phyloP scores from a whole-genome alignment of 92 coral and sea anemone genomes.

The Pocillopora meandrina region DNA sequence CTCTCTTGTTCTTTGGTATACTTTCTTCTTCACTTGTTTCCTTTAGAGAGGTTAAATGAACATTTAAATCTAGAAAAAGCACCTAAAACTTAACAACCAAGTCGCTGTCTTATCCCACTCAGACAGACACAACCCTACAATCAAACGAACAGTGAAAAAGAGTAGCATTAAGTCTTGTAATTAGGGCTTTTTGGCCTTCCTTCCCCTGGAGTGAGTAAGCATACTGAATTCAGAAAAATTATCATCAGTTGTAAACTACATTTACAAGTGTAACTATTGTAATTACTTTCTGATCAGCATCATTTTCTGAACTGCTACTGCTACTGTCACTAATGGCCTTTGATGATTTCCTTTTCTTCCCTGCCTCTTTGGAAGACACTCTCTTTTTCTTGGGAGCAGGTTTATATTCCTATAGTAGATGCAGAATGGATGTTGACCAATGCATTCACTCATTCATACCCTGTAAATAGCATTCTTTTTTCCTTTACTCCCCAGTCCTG shows the following conservation, averaged over 20 bases:
- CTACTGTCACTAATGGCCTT: constrained; percentile 62
- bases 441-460: neutral
- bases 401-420: constrained; percentile 45
- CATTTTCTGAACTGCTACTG: constrained; percentile 68
- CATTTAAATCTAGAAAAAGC: too few relatives aligned
- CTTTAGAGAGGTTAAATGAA: neutral
- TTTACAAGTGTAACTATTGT: neutral
- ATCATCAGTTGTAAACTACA: neutral
- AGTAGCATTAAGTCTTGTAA: too few relatives aligned
- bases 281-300: constrained; percentile 17
- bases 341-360: constrained; percentile 48
- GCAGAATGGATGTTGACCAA: neutral
- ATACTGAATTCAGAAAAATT: too few relatives aligned
- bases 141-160: too few relatives aligned
- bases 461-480: too few relatives aligned
- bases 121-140: too few relatives aligned
- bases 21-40: neutral
- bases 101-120: too few relatives aligned
- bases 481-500: too few relatives aligned
- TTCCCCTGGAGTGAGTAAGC: too few relatives aligned
- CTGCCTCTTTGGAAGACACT: constrained; percentile 7
- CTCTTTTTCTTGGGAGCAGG: constrained; percentile 55
- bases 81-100: too few relatives aligned
- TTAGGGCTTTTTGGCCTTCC: too few relatives aligned
- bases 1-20: constrained; percentile 16